Evolutionary conservation across 1,140 invertebrate genomes (phyloP).

Genomic region (Cydia splendana): DNA sequence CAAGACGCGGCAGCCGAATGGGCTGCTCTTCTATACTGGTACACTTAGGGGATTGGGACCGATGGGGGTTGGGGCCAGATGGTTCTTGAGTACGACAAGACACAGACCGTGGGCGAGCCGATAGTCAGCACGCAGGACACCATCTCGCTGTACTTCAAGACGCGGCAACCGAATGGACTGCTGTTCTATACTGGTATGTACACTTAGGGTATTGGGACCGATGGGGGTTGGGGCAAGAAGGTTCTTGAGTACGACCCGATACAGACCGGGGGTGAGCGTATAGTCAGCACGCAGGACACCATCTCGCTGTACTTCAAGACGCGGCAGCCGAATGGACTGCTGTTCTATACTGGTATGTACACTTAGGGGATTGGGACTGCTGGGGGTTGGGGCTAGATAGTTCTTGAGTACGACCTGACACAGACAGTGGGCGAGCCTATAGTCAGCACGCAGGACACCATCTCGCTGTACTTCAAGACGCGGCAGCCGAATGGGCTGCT

Average conservation of each 20-base stretch:
- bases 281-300: conserved; percentile 93
- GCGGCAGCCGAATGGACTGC: conserved; percentile 91
- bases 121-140: conserved; percentile 94
- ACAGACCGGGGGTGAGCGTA: conserved; percentile 89
- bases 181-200: not conserved
- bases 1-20: conserved; percentile 94
- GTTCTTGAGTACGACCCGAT: conserved; percentile 86
- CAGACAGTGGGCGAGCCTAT: conserved; percentile 91
- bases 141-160: conserved; percentile 95
- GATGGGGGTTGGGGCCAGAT: no score
- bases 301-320: conserved; percentile 96
- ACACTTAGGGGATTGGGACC: no score
- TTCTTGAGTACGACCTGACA: conserved; percentile 86
- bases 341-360: not conserved
- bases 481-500: conserved; percentile 91
- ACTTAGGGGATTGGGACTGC: no score
- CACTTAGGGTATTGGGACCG: no score
- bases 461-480: conserved; percentile 95
- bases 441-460: conserved; percentile 92
- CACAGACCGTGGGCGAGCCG: conserved; percentile 89
- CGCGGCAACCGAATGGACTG: conserved; percentile 92
- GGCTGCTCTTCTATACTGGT: conserved; percentile 76
- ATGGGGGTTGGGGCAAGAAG: no score
- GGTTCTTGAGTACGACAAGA: conserved; percentile 86
- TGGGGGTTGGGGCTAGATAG: no score